Percentiles rank a stretch among this genome's conserved stretches.
phyloP scores from a whole-genome alignment of 2,888 invertebrate species.

The Uropetala carovei region DNA sequence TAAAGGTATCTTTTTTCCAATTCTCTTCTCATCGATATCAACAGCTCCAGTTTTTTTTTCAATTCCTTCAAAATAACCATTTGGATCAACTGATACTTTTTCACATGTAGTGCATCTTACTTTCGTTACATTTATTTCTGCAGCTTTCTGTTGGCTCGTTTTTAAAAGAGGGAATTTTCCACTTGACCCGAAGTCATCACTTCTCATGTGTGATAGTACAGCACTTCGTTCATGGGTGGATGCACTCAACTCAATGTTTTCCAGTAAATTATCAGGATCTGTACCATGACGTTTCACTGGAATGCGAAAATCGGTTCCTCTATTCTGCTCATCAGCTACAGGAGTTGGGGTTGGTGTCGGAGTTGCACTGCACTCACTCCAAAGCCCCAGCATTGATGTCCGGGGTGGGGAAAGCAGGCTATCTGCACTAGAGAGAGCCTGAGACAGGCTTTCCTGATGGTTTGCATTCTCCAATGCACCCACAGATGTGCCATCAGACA shows the following conservation, averaged over 20 bases:
- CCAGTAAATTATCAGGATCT: too few species aligned
- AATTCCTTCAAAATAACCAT: not conserved
- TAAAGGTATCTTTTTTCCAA: conserved; percentile 15
- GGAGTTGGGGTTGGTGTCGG: conserved; percentile 53
- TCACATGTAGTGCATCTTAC: not conserved
- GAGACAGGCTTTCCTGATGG: not conserved
- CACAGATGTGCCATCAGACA: conserved; percentile 69
- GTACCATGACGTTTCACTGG: not conserved
- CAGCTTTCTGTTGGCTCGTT: not conserved
- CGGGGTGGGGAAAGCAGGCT: conserved; percentile 45
- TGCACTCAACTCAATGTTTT: too few species aligned
- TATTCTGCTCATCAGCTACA: not conserved
- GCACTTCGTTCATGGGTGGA: too few species aligned
- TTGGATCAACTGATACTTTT: not conserved
- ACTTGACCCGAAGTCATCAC: not conserved
- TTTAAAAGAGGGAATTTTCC: not conserved
- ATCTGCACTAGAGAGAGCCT: not conserved
- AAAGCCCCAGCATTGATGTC: conserved; percentile 12
- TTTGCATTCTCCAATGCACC: conserved; percentile 71
- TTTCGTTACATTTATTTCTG: not conserved
- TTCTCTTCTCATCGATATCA: conserved; percentile 10
- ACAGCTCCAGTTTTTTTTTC: not conserved
- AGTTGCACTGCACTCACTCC: conserved; percentile 35
- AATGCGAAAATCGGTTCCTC: conserved; percentile 37
- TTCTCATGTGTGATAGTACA: not conserved